Base-by-base conservation (phyloP, 2,113 vertebrate genomes). In the Eira barbara region DNA sequence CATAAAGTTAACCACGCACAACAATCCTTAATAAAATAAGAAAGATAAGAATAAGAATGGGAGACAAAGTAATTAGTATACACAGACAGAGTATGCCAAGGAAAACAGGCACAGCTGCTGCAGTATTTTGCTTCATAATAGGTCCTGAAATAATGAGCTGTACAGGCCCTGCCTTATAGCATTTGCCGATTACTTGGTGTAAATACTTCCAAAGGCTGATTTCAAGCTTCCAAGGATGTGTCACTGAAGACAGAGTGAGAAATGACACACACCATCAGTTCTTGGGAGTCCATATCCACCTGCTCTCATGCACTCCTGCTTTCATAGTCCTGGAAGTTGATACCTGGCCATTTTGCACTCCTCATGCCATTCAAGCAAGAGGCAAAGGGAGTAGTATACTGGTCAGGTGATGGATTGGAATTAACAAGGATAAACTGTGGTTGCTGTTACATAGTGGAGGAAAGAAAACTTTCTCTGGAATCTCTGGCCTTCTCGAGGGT, bases 291-390 rank as follows among this genome's bases (percentile, higher is more conserved):
- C 25, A 2, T 3, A 8, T 45, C 45, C 10, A 4, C n/a, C 20
- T 59, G 47, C 69, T 59, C 10, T 9, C 23, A 9, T 0, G 1
- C 5, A 12, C 10, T 8, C 3, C 6, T 13, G 42, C 18, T 52
- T 92, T 52, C 65, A 20, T 4, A 63, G 15, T 31, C 11, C 0
- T 2, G 5, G 8, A 55, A 52, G 29, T 49, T 34, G 17, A 79
- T 74, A 69, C 4, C 6, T 14, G 10, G 45, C 14, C 20, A 8
- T 45, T 79, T 79, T 78, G 18, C 18, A 65, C 20, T 71, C 25
- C 18, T 73, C 2, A 5, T 15, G 14, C 10, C 52, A 36, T 10
- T 7, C 12, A 90, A 81, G 31, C 39, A 89, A 63, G 17, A 90
- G 21, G 10, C 23, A 86, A 82, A 74, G 27, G 34, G 1, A 14